A percentile compares a stretch with the other conserved stretches of the same genome.
These are phyloP conservation scores for Zosterops hypoxanthus DNA, from an alignment of 2,113 vertebrate genomes.

Conservation along the genomic window DNA sequence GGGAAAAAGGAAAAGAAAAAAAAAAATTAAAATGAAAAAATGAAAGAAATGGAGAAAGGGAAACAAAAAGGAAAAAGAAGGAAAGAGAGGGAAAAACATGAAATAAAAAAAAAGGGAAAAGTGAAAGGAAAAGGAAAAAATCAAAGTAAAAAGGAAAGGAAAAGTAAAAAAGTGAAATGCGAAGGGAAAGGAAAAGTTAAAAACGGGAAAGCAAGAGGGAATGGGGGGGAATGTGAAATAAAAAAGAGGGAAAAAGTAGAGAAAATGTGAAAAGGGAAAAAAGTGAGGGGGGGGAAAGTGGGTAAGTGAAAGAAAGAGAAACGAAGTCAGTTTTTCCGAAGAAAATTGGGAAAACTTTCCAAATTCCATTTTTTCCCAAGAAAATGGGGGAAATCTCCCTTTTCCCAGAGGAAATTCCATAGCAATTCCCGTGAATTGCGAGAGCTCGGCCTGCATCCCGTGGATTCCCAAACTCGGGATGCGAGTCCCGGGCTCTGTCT, in stretches of 20 bases:
- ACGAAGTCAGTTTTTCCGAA: accelerated
- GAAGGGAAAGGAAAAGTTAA: not conserved
- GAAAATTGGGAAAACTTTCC: no score
- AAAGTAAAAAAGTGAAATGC: not conserved
- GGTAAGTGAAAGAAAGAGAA: not conserved
- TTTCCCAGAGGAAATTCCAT: not conserved
- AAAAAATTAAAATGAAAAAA: not conserved
- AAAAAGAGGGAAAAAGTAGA: not conserved
- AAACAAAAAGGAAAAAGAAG: not conserved
- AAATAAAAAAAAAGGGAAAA: not conserved
- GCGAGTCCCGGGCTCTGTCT: not conserved
- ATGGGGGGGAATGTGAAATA: no score
- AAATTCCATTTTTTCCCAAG: no score
- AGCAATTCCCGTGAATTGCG: accelerated
- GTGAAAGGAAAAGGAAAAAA: not conserved
- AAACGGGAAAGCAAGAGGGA: not conserved
- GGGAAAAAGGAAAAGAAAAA: not conserved
- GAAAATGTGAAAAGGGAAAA: no score
- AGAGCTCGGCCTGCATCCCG: accelerated
- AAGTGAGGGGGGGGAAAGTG: no score
- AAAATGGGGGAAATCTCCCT: no score
- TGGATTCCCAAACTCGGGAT: accelerated
- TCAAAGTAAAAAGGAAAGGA: no score
- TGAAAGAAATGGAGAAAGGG: not conserved
- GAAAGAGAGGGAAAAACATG: not conserved